Conservation (phyloP, 2,113 vertebrate species). For the Campylomormyrus tamandua region DNA sequence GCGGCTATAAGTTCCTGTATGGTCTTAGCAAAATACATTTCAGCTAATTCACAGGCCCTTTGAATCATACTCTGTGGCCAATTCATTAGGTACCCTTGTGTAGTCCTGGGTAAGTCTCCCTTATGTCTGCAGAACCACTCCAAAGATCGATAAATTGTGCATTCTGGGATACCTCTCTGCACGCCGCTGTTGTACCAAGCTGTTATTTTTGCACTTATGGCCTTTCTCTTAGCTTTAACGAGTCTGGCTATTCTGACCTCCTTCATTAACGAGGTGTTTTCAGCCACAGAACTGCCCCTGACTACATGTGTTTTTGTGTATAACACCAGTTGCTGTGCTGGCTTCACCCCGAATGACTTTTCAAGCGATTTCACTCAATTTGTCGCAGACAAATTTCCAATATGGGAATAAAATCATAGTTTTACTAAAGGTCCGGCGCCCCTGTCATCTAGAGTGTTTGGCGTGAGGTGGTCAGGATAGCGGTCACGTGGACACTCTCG, state of each 20-base stretch:
- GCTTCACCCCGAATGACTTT: not conserved
- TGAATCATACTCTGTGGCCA: not conserved
- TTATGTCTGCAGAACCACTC: not conserved
- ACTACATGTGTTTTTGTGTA: not conserved
- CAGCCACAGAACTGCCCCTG: not conserved
- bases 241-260: not conserved
- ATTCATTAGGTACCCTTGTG: not conserved
- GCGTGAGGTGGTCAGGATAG: not conserved
- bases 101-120: not conserved
- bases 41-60: not conserved
- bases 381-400: not conserved
- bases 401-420: not conserved
- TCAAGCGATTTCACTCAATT: not conserved
- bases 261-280: not conserved
- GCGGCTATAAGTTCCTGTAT: not conserved
- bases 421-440: not conserved
- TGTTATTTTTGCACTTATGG: not conserved
- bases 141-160: not conserved
- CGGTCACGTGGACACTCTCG: not conserved
- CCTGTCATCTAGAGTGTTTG: not conserved
- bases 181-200: not conserved
- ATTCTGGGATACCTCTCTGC: not conserved
- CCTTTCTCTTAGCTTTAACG: not conserved
- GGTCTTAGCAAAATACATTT: not conserved
- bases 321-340: not conserved